These are phyloP conservation scores for Perca schrenkii DNA, from an alignment of 2,113 vertebrate species.

Conservation along the genomic window DNA sequence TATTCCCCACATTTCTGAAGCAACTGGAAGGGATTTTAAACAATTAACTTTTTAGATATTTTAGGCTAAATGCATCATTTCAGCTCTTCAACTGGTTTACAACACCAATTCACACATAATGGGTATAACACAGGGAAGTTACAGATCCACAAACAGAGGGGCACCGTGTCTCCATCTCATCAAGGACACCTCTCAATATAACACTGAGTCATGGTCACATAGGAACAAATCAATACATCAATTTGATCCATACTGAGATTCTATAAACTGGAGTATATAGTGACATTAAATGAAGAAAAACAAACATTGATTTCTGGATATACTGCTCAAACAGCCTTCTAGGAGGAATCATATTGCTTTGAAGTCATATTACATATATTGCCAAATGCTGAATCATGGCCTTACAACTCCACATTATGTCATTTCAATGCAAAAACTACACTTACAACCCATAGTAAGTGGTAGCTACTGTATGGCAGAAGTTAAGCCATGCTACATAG, in stretches of 20 bases:
- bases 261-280: background rate
- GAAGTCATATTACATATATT: background rate
- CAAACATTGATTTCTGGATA: background rate
- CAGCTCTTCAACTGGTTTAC: slow-evolving; percentile 21
- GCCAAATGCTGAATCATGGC: background rate
- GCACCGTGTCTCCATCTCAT: background rate
- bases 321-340: background rate
- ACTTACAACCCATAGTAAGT: background rate
- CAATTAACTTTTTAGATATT: background rate
- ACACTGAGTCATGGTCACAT: no score
- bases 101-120: slow-evolving; percentile 30
- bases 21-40: background rate
- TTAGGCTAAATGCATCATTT: background rate
- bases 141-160: slow-evolving; percentile 29
- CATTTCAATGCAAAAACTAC: background rate
- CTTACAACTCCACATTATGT: background rate
- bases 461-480: no score
- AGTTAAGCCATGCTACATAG: background rate
- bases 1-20: background rate
- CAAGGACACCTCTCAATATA: background rate
- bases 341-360: background rate
- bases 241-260: background rate
- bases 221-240: background rate
- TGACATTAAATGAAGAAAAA: background rate
- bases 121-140: background rate